Evolutionary conservation across 2,113 vertebrate genomes (phyloP), one percentile per base, ranked within the genome.

Genomic region (Setophaga kirtlandii): DNA sequence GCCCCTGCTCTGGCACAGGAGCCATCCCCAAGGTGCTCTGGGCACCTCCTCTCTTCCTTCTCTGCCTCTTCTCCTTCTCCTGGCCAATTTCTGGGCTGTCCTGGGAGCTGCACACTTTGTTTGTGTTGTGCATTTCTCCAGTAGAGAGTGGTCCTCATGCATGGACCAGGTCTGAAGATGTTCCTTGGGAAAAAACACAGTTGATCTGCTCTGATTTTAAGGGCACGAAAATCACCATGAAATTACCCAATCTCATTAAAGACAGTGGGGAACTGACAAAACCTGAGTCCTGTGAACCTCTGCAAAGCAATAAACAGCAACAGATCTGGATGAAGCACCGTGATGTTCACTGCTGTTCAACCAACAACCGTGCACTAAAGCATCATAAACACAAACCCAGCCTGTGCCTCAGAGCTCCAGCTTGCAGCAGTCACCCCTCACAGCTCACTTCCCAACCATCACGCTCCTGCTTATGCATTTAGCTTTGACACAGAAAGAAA

Each of bases 281-380:
- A 76, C 9, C 37, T 62, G 55, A 86, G 50, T 46, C 50, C 63
- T 52, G 24, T 53, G 53, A 59, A 18, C 25, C 24, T 20, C 85
- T 49, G 58, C 64, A 69, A 41, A 86, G 76, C 49, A 35, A 49
- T 31, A 33, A 5, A 35, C 62, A 71, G 49, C 0, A 0, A 7
- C 37, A 56, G 85, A 63, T 35, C 75, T 35, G 62, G 78, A 73
- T 18, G 53, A 76, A 62, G 12, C 49, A 18, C n/a, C 1, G 4
- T 55, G 42, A 65, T 31, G 14, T 22, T 64, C 47, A 20, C 2
- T 46, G n/a, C 58, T 52, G n/a, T 63, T 64, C 55, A 71, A 77
- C 23, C 4, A 0, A 73, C 4, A 35, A 60, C 37, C 0, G 1
- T 0, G 37, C 1, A 0, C 35, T 70, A 59, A 62, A 74, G 68